Conservation (phyloP, 2,113 vertebrate genomes). For the Strix aluco region DNA sequence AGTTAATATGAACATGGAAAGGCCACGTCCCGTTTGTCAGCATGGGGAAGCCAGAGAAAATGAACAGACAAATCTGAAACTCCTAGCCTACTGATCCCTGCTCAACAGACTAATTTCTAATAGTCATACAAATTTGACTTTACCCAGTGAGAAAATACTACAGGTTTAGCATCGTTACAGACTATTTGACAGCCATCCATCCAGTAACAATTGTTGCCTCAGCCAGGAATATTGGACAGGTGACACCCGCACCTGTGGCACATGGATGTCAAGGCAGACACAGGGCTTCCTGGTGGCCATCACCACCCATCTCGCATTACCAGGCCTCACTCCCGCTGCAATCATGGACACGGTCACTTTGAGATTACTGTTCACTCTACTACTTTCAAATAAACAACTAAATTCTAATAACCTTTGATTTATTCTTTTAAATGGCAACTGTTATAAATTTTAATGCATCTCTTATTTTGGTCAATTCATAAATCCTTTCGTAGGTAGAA, state of each 20-base stretch:
- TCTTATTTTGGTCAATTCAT: background rate
- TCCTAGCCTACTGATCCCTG: background rate
- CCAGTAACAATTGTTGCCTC: background rate
- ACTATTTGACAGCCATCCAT: background rate
- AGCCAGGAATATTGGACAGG: background rate
- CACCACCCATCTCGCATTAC: fast-evolving
- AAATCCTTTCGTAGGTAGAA: background rate
- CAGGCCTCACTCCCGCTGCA: background rate
- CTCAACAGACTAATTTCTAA: background rate
- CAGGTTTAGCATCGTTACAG: background rate
- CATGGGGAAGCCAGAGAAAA: background rate
- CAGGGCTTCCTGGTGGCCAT: background rate
- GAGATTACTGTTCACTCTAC: background rate
- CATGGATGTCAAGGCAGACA: fast-evolving
- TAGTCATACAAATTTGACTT: background rate
- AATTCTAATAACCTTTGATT: background rate
- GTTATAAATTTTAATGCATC: background rate
- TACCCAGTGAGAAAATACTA: background rate
- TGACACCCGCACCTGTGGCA: fast-evolving
- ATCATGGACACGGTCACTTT: fast-evolving
- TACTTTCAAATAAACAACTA: background rate
- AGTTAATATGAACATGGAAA: background rate
- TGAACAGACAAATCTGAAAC: background rate
- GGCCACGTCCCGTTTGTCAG: background rate
- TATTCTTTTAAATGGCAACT: background rate